These are phyloP conservation scores for Crematogaster levior DNA, from an alignment of 2,888 invertebrate genomes.

Conservation along the genomic window DNA sequence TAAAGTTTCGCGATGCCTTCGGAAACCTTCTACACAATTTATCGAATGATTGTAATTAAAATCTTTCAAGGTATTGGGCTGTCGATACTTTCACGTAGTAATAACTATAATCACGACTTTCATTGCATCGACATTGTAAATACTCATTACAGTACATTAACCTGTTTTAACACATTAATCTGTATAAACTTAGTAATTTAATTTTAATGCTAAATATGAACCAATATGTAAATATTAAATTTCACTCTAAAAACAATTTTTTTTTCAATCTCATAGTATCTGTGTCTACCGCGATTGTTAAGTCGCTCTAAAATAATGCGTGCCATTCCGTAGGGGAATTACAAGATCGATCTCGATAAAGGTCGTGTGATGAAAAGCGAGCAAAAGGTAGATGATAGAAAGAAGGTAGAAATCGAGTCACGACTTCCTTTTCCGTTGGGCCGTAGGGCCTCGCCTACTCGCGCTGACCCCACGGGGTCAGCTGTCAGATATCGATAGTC, in stretches of 20 bases:
- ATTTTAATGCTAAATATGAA: background rate
- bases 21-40: background rate
- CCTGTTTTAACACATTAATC: slow-evolving; percentile 9
- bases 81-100: background rate
- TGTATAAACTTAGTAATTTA: background rate
- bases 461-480: slow-evolving; percentile 74
- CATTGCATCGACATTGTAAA: background rate
- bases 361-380: slow-evolving; percentile 17
- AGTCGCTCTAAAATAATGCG: background rate
- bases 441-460: slow-evolving; percentile 72
- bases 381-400: slow-evolving; percentile 26
- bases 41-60: slow-evolving; percentile 22
- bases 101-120: background rate
- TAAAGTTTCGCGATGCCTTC: background rate
- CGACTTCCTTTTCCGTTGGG: slow-evolving; percentile 75
- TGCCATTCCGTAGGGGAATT: background rate
- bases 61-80: background rate
- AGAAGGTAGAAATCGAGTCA: slow-evolving; percentile 66
- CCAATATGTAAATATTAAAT: background rate
- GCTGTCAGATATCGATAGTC: slow-evolving; percentile 78
- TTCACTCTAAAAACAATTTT: background rate
- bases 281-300: background rate
- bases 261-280: background rate
- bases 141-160: slow-evolving; percentile 3
- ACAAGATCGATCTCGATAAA: background rate